Conservation (phyloP, 1,140 invertebrate species). For the Dendroctonus ponderosae region DNA sequence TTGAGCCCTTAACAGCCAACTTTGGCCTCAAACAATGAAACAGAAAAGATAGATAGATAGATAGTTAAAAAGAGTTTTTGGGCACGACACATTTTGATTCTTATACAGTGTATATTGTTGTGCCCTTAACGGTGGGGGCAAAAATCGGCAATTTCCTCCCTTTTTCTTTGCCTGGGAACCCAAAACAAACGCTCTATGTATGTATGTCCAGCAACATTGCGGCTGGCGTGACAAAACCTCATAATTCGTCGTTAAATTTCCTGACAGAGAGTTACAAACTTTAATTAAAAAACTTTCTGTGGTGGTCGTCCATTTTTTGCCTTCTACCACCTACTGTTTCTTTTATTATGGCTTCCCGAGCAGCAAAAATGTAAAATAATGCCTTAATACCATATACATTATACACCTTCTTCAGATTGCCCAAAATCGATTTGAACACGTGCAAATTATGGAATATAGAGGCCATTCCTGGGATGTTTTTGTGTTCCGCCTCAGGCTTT, state of each 20-base stretch:
- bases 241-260: constrained; percentile 27
- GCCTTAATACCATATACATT: constrained; percentile 30
- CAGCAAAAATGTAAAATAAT: constrained; percentile 36
- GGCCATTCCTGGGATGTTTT: constrained; percentile 13
- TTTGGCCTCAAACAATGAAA: too few species aligned
- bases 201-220: too few species aligned
- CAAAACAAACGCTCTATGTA: too few species aligned
- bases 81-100: too few species aligned
- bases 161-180: too few species aligned
- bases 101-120: too few species aligned
- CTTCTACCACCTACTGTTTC: constrained; percentile 34
- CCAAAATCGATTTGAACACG: constrained; percentile 38
- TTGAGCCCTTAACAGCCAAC: too few species aligned
- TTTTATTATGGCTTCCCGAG: constrained; percentile 33
- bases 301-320: constrained; percentile 19
- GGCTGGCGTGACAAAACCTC: constrained; percentile 23
- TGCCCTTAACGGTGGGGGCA: too few species aligned
- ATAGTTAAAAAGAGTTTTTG: too few species aligned
- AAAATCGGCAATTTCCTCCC: too few species aligned
- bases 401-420: constrained; percentile 22
- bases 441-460: constrained; percentile 34
- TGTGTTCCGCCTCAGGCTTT: too few species aligned
- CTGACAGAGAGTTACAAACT: constrained; percentile 7
- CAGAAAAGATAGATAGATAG: too few species aligned
- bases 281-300: constrained; percentile 39